Conservation (phyloP, 1,140 invertebrate genomes). For the Campoletis sonorensis region DNA sequence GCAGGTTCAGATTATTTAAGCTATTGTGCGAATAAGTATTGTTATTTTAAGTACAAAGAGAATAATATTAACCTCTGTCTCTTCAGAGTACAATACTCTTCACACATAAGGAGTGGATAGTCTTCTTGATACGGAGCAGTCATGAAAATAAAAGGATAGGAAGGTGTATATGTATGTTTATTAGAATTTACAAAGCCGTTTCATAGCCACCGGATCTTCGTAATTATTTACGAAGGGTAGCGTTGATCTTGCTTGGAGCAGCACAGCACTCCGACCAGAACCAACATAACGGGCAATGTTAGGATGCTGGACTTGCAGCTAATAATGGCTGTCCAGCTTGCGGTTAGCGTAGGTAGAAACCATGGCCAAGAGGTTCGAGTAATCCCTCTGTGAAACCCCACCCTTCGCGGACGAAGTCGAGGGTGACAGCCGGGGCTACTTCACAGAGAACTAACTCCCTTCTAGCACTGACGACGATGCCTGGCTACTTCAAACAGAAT, state of each 20-base stretch:
- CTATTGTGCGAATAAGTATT: background rate
- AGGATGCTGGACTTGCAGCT: conserved; percentile 54
- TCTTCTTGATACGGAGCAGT: background rate
- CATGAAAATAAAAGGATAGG: conserved; percentile 1
- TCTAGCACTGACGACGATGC: conserved; percentile 30
- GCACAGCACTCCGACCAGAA: conserved; percentile 18
- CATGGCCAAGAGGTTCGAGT: conserved; percentile 67
- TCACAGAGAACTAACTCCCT: conserved; percentile 47
- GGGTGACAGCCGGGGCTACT: conserved; percentile 60
- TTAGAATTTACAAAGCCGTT: conserved; percentile 41
- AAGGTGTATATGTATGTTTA: conserved; percentile 26
- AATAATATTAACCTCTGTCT: background rate
- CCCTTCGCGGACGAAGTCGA: conserved; percentile 64
- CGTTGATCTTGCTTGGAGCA: conserved; percentile 27
- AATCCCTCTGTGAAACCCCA: conserved; percentile 73
- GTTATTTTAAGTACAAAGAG: background rate
- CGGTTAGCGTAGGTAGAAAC: conserved; percentile 66
- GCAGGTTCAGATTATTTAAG: too few relatives aligned
- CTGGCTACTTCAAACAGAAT: conserved; percentile 72
- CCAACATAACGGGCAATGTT: conserved; percentile 23
- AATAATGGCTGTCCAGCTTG: conserved; percentile 73
- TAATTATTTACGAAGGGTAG: conserved; percentile 38
- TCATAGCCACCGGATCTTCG: conserved; percentile 35
- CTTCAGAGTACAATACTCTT: background rate
- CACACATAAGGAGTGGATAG: background rate